Evolutionary conservation across 2,113 vertebrate species (phyloP), one percentile per base, ranked within the genome.

Genomic region (Anhinga anhinga): DNA sequence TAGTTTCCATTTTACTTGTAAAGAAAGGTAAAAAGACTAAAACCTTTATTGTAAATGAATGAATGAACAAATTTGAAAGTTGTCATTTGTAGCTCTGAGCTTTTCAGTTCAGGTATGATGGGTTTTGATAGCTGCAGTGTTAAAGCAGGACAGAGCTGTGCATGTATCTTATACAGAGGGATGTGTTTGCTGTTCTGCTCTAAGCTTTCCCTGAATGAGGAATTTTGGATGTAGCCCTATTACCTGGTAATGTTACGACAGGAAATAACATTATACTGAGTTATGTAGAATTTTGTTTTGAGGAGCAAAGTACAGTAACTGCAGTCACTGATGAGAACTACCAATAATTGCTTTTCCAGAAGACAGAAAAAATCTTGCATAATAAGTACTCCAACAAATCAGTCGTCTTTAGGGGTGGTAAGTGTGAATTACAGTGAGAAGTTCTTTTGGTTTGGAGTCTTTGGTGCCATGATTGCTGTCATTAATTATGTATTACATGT

Each of bases 401-500:
- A 63, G 40, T 72, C 61, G 52, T 94, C 42, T 81, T 83, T 80
- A 72, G 32, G 90, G 65, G 23, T 61, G 78, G 12, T 69, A 45
- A 92, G 29, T 69, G 77, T 95, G 86, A 97, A 95, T 96, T 87
- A 91, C 21, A 82, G 76, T 17, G 40, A 78, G 79, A 84, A 91
- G 49, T 92, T 90, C 56, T 90, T 95, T 56, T 16, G 86, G 78
- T 76, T 72, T 94, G 91, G 89, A 94, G 84, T 84, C 92, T 94
- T 97, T 89, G 40, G 42, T 90, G 91, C 74, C 71, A 47, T 97
- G 94, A 86, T 49, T 79, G 61, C 76, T 80, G 58, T 79, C 90
- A 93, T 98, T 97, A 97, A 96, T 97, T 96, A 94, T 92, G 84
- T 94, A 79, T 96, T 94, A 69, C 34, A 3, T 93, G 63, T 97